Base-by-base conservation (phyloP, 2,888 invertebrate genomes). In the Amorpha juglandis region DNA sequence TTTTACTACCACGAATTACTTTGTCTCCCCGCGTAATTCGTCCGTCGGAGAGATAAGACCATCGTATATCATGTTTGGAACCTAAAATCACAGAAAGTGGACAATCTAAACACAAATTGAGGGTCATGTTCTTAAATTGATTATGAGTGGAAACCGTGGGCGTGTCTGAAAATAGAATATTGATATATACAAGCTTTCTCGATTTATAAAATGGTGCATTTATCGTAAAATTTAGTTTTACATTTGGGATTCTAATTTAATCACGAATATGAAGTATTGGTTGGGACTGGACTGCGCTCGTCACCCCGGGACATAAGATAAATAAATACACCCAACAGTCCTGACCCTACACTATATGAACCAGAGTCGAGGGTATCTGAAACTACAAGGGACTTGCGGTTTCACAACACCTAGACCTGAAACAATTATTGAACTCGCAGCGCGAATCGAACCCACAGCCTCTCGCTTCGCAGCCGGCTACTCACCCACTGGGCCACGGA, bases 1-100 rank as follows among this genome's bases (percentile, higher is more conserved):
- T 55, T 55, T 35, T 38, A 58, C 58, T 21, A 19, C 58, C 42
- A 58, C 38, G 58, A 58, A 58, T 58, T 58, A 58, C 58, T 58
- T 58, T 58, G 38, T 58, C 38, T 58, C 58, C 55, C 19, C 38
- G 12, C 19, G 58, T 58, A 58, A 58, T 58, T 58, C 38, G 58
- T 42, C 12, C 19, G 6, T 0, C 42, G 42, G 42, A 58, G n/a
- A 53, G 38, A 58, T 58, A 58, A 16, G 6, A 16, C 58, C 42
- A 16, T 12, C 58, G 19, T 58, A 16, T 19, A 11, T 58, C 58
- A 58, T 42, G 58, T 58, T 58, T 58, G 42, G 19, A 19, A 42
- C 42, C 58, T 53, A 19, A 42, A 58, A 58, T 58, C 58, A 42
- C 11, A 14, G 53, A 33, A 35, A 53, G 52, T 58, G 58, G 19